Conservation (phyloP, 1,140 invertebrate species). For the Procambarus virginalis region DNA sequence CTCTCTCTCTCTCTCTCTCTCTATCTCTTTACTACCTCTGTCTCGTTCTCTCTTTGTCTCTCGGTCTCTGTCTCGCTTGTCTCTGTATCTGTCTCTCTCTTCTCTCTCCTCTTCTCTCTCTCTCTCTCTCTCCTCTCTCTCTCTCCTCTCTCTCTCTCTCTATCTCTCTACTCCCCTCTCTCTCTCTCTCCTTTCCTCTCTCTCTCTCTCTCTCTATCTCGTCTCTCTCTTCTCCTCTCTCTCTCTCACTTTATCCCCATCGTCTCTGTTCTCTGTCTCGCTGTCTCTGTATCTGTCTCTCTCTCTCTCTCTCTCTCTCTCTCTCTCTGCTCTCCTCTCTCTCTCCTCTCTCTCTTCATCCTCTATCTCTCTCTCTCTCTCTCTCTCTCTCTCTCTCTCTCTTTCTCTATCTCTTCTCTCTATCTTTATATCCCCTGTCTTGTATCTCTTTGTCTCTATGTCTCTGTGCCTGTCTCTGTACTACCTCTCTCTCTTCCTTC, state of each 20-base stretch:
- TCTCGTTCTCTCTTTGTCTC: not conserved
- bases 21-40: too few species aligned
- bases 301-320: too few species aligned
- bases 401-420: not conserved
- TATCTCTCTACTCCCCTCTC: too few species aligned
- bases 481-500: too few species aligned
- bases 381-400: not conserved
- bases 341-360: too few species aligned
- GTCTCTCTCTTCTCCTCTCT: conserved; percentile 6
- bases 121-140: conserved; percentile 7
- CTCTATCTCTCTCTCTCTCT: too few species aligned
- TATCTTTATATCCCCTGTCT: not conserved
- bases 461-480: not conserved
- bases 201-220: conserved; percentile 17
- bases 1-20: not conserved
- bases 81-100: not conserved
- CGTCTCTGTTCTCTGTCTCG: too few species aligned
- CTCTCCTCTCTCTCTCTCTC: conserved; percentile 6
- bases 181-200: conserved; percentile 1
- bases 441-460: not conserved
- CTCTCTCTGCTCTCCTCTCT: too few species aligned
- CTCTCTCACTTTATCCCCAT: too few species aligned
- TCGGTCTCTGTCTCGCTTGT: not conserved
- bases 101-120: not conserved
- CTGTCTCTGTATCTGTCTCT: too few species aligned